A percentile compares a stretch with the other conserved stretches of the same genome.
Conservation (phyloP, 2,888 invertebrate species). For the Agriopis leucophaearia region DNA sequence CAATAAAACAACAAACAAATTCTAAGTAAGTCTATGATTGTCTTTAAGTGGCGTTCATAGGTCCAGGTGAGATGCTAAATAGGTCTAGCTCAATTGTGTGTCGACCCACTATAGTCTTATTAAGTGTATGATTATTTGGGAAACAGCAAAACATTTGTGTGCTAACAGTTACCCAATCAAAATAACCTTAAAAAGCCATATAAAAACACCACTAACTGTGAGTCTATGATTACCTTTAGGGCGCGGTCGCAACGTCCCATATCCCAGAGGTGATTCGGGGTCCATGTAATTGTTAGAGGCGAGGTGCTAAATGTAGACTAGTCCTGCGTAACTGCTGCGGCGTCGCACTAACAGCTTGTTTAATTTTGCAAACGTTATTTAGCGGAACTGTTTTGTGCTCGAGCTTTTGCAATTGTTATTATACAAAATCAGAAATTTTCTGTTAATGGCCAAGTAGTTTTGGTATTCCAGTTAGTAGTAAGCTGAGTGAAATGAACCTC, state of each 20-base stretch:
- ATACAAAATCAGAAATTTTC: conserved; percentile 4
- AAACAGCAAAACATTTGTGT: neutral
- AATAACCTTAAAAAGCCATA: neutral
- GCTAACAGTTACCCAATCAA: neutral
- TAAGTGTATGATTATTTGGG: neutral
- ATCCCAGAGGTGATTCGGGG: conserved; percentile 23
- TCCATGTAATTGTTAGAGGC: conserved; percentile 62
- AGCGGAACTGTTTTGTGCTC: conserved; percentile 46
- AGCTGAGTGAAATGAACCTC: neutral
- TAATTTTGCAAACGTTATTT: conserved; percentile 80
- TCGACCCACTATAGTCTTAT: no score
- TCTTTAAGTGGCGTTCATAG: no score
- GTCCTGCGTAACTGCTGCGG: conserved; percentile 64
- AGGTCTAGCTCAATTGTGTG: no score
- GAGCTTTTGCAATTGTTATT: conserved; percentile 2
- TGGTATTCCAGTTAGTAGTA: neutral
- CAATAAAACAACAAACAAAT: no score
- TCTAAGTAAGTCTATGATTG: no score
- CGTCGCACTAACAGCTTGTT: conserved; percentile 64
- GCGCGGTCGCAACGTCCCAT: conserved; percentile 9
- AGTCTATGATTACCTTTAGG: conserved; percentile 35
- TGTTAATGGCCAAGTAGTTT: neutral
- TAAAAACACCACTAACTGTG: conserved; percentile 9
- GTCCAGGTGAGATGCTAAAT: no score
- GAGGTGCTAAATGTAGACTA: conserved; percentile 64